Evolutionary conservation across 2,888 invertebrate species (phyloP).

Genomic region (Terebella lapidaria): DNA sequence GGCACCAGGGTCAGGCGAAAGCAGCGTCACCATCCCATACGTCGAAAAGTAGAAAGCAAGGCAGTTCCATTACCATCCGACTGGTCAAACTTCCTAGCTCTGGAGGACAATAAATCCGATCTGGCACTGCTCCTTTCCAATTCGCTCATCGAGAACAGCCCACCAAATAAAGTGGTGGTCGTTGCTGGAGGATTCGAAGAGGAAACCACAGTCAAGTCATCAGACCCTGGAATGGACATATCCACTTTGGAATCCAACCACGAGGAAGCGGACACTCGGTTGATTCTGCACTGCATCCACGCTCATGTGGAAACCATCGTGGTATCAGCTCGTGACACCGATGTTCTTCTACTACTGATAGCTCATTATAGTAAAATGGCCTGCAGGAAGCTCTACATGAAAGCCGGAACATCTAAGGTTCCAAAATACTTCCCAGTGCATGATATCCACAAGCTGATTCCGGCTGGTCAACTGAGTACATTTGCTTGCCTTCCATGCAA

Average conservation of each 20-base stretch:
- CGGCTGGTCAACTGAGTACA: background rate
- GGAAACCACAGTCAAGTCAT: constrained; percentile 2
- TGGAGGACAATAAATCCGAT: background rate
- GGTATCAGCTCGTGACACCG: constrained; percentile 7
- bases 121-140: background rate
- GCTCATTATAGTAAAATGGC: constrained; percentile 10
- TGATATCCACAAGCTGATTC: background rate
- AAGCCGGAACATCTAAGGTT: constrained; percentile 5
- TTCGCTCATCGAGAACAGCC: background rate
- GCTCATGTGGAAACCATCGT: background rate
- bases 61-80: background rate
- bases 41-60: background rate
- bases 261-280: constrained; percentile 6
- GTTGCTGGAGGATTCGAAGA: constrained; percentile 6
- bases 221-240: constrained; percentile 6
- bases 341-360: constrained; percentile 9
- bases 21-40: background rate
- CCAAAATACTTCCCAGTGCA: background rate
- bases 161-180: constrained; percentile 3
- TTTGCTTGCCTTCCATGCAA: constrained; percentile 2
- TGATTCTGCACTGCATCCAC: constrained; percentile 1
- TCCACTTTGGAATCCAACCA: background rate
- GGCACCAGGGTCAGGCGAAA: background rate
- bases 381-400: constrained; percentile 6
- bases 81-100: background rate